Evolutionary conservation across 53 echinoderm and acorn worm genomes (phyloP), one percentile per base, ranked within the genome.

Genomic region (Arbacia lixula): DNA sequence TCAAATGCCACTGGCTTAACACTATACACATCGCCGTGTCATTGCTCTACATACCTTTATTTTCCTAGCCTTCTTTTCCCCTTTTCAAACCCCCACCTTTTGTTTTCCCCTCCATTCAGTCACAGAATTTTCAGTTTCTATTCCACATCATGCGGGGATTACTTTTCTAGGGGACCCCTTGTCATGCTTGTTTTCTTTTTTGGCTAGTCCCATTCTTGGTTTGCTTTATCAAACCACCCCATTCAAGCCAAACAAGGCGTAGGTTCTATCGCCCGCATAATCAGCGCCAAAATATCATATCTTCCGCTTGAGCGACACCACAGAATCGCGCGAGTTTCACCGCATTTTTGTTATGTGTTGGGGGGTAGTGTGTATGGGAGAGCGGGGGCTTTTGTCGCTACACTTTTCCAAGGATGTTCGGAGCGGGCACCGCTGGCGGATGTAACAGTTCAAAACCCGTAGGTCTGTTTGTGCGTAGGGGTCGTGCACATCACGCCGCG

Each of bases 381-480:
- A 11, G 12, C 46, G 6, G 8, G 14, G 14, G 30, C 77, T 77
- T 58, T 77, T 77, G 77, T 77, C 34, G 60, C 36, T 77, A 77
- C 56, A 77, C 77, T 77, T 77, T 77, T 12, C 30, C 77, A 77
- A 77, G 77, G 77, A 36, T 77, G 26, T 6, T 36, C 22, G 60
- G 57, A 57, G 77, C 77, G 77, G 60, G 21, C 38, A 77, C 77
- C 77, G 21, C 77, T 56, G 40, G 39, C 37, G 10, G 38, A 28
- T 77, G 77, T 77, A 57, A 77, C 77, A 77, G 77, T 77, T 77
- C 77, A 77, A 77, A 56, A 77, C 57, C 77, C 57, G 37, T 77
- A 25, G 77, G 77, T 37, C 77, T 77, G 58, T 77, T 77, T 77
- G 35, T 36, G 12, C 27, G 77, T 20, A 19, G 40, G 77, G 77